phyloP scores from a whole-genome alignment of 2,888 invertebrate species.

The Drosophila atroscutellata region DNA sequence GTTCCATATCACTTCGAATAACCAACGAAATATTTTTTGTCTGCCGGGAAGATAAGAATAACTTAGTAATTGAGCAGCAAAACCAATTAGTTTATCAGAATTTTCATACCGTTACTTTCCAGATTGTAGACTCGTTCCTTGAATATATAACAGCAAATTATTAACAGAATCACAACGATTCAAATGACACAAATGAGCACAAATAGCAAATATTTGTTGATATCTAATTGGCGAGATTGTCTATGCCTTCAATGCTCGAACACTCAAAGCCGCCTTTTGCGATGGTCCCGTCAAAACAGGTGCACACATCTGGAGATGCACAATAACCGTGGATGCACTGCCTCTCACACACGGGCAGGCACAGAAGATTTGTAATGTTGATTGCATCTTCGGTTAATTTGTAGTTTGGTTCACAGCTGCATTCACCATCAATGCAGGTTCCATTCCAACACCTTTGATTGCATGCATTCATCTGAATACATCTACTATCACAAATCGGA shows the following conservation, averaged over 20 bases:
- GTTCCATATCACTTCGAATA: constrained; percentile 53
- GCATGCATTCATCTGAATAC: constrained; percentile 22
- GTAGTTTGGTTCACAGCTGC: constrained; percentile 39
- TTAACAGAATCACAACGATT: constrained; percentile 28
- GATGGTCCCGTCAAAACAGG: constrained; percentile 37
- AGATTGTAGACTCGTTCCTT: constrained; percentile 48
- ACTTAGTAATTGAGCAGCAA: neutral
- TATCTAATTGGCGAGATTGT: neutral
- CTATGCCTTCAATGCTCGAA: neutral
- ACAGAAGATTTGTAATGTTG: constrained; percentile 16
- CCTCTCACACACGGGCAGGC: constrained; percentile 51
- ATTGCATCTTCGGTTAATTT: constrained; percentile 20
- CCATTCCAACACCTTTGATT: constrained; percentile 50
- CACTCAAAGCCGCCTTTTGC: constrained; percentile 38
- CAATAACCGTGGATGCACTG: constrained; percentile 55
- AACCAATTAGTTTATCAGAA: too few relatives aligned
- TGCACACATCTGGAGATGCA: constrained; percentile 41
- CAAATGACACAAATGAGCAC: constrained; percentile 5
- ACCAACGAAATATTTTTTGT: constrained; percentile 44
- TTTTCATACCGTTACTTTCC: constrained; percentile 39
- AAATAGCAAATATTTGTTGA: constrained; percentile 10
- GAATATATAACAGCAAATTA: constrained; percentile 38
- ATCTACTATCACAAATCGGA: constrained; percentile 15
- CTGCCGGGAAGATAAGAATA: constrained; percentile 28
- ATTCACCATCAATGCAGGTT: constrained; percentile 44